These are phyloP conservation scores for Engystomops pustulosus DNA, from an alignment of 2,113 vertebrate genomes.

Conservation along the genomic window DNA sequence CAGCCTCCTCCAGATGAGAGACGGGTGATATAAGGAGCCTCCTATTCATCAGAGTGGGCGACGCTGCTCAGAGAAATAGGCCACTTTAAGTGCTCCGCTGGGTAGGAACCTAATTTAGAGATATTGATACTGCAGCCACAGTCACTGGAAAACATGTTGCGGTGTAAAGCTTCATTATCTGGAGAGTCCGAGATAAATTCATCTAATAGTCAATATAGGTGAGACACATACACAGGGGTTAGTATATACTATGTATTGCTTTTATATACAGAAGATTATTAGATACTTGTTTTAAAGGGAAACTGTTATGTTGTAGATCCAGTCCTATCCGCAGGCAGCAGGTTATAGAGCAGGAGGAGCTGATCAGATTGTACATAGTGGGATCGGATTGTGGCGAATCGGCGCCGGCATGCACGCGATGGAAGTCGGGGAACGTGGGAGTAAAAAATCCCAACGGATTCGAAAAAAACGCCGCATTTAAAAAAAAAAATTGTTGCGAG, in stretches of 20 bases:
- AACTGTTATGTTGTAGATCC: too few relatives aligned
- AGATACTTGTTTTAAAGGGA: neutral
- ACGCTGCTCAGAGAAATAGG: constrained; percentile 29
- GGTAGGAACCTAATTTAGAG: neutral
- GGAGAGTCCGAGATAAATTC: neutral
- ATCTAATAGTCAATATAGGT: neutral
- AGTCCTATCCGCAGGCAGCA: too few relatives aligned
- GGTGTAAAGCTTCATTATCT: neutral
- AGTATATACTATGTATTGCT: too few relatives aligned
- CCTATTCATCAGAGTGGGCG: constrained; percentile 22
- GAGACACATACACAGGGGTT: neutral
- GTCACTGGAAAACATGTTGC: constrained; percentile 12
- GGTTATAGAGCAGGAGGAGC: too few relatives aligned
- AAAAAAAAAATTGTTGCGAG: too few relatives aligned
- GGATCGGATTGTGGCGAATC: too few relatives aligned
- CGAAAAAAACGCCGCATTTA: too few relatives aligned
- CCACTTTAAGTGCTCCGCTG: constrained; percentile 9
- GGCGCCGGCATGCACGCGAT: too few relatives aligned
- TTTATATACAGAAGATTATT: neutral
- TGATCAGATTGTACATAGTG: too few relatives aligned
- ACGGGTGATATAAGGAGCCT: neutral
- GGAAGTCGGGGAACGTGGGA: too few relatives aligned
- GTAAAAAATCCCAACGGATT: too few relatives aligned
- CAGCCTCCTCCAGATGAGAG: neutral
- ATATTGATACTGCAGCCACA: constrained; percentile 13